phyloP scores from a whole-genome alignment of 92 coral and sea anemone species.

The Epizoanthus stellaris region DNA sequence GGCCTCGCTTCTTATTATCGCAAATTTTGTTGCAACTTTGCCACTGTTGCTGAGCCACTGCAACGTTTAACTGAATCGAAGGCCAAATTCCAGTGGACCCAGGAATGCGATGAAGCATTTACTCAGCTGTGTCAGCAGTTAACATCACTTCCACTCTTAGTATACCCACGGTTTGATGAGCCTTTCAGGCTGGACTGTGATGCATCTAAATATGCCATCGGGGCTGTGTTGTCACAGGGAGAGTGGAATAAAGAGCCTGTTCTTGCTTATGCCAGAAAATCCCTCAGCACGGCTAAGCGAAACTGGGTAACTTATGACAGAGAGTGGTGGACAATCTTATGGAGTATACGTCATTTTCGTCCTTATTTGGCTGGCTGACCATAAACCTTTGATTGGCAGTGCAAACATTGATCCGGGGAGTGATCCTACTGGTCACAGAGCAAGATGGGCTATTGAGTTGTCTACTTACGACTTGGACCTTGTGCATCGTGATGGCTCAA shows the following conservation, averaged over 20 bases:
- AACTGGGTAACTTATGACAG: background rate
- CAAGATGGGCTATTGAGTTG: conserved; percentile 16
- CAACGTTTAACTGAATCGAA: no score
- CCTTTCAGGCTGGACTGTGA: conserved; percentile 40
- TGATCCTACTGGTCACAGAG: conserved; percentile 11
- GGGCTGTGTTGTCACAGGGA: no score
- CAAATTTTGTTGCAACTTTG: background rate
- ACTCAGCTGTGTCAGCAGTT: no score
- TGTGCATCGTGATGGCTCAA: conserved; percentile 12
- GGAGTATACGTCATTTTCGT: conserved; percentile 44
- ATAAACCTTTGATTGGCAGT: no score
- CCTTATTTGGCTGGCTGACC: background rate
- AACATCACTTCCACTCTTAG: no score
- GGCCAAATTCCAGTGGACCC: no score
- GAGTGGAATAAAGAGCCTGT: background rate
- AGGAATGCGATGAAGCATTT: no score
- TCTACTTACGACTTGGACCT: background rate
- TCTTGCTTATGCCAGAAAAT: conserved; percentile 13
- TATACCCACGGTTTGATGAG: background rate
- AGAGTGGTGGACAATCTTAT: conserved; percentile 39
- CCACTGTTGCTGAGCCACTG: no score
- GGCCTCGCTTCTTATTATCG: conserved; percentile 3
- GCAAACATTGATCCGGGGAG: no score
- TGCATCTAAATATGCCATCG: background rate
- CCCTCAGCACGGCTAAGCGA: conserved; percentile 13